Conservation (phyloP, 2,888 invertebrate species). For the Unio pictorum region DNA sequence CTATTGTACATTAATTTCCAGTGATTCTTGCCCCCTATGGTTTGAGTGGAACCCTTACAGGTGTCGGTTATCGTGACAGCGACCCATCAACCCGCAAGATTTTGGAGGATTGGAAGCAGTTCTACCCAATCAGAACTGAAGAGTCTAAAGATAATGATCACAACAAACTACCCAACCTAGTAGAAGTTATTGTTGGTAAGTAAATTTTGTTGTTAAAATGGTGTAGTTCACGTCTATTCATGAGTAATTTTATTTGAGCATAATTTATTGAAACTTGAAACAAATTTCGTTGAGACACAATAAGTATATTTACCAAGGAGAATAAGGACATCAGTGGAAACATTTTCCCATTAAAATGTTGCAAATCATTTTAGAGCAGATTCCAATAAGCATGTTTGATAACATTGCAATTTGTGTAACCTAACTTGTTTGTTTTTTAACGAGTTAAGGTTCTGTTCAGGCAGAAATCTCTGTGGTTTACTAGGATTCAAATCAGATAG, state of each 20-base stretch:
- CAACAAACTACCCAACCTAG: constrained; percentile 75
- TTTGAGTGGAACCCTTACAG: constrained; percentile 91
- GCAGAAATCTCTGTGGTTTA: background rate
- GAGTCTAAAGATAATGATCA: constrained; percentile 37
- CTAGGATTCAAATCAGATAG: background rate
- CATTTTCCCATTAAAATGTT: background rate
- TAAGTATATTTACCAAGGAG: no score
- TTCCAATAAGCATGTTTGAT: background rate
- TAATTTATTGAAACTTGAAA: no score
- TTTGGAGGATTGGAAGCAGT: constrained; percentile 94
- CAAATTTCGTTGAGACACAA: no score
- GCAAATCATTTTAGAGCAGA: background rate
- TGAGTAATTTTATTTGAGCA: no score
- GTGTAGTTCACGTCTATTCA: no score
- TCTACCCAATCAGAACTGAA: constrained; percentile 76
- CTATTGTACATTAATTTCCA: constrained; percentile 68
- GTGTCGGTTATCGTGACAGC: constrained; percentile 80
- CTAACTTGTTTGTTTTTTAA: background rate
- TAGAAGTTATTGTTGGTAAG: constrained; percentile 75
- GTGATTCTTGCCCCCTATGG: constrained; percentile 97
- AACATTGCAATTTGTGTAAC: background rate
- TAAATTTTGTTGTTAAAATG: background rate
- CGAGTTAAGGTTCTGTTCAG: no score
- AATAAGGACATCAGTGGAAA: no score
- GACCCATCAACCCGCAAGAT: constrained; percentile 79